Base-by-base conservation (phyloP, 2,797 vertebrate species). In the Spea hammondii region DNA sequence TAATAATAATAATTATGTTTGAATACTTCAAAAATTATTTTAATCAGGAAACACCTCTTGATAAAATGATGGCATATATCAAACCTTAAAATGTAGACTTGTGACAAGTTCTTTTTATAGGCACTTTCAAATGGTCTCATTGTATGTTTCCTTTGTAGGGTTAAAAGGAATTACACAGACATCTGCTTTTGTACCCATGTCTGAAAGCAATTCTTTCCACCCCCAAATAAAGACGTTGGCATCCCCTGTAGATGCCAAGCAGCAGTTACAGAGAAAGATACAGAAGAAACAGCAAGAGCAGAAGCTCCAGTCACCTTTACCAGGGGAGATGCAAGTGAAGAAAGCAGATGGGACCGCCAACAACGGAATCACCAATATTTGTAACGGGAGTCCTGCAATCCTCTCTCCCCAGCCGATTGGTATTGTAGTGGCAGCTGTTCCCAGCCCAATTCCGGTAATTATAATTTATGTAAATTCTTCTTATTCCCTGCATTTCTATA, bases 201-300 rank as follows among this genome's bases (percentile, higher is more conserved):
- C 94, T 50, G 96, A 99, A 89, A 92, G 94, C 86, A 93, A 95
- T 86, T 92, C 95, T 78, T 98, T 97, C 90, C 96, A 98, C 89
- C 95, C 96, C 0, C 97, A 98, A 86, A 89, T 90, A 79, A 93
- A 95, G 82, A 95, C 94, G 60, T 86, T 98, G 88, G 91, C 94
- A 4, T 96, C 96, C 5, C 96, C 96, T 17, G 87, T 97, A 8
- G 97, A 99, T 82, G 97, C 98, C 69, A 99, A 99, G 88, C 97
- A 99, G 89, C 98, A 99, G 85, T 94, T 99, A 83, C 98, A 99
- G 86, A 94, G 96, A 76, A 99, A 99, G 89, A 98, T 99, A 85
- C 97, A 99, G 89, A 97, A 96, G 90, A 99, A 96, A 87, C 97
- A 99, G 83, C 98, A 99, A 74, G 98, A 99, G 83, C 96, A 98